A percentile compares a stretch with the other conserved stretches of the same genome.
These are phyloP conservation scores for Parasteatoda lunata DNA, from an alignment of 2,888 invertebrate genomes.

Conservation along the genomic window DNA sequence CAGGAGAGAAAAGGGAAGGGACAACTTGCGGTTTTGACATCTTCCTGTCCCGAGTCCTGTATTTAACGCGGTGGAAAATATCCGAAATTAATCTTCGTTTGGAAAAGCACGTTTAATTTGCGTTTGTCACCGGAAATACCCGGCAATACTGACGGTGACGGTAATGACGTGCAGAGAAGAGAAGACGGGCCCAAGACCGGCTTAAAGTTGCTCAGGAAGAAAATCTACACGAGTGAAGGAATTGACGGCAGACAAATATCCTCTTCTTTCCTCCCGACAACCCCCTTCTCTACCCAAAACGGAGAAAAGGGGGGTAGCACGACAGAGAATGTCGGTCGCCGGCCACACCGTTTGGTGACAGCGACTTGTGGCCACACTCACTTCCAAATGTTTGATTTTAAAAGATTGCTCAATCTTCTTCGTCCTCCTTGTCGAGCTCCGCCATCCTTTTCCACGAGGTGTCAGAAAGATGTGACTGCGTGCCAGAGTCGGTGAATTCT, in stretches of 20 bases:
- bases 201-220: conserved; percentile 63
- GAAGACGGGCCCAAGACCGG: conserved; percentile 3
- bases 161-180: conserved; percentile 50
- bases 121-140: conserved; percentile 57
- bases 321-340: conserved; percentile 12
- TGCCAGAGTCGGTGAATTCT: background rate
- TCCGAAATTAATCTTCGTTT: conserved; percentile 69
- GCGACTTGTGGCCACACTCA: background rate
- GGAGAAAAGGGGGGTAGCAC: conserved; percentile 21
- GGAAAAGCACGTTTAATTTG: conserved; percentile 65
- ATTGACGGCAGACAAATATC: conserved; percentile 65
- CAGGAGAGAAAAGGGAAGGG: conserved; percentile 9
- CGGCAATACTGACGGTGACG: conserved; percentile 59
- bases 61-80: conserved; percentile 68
- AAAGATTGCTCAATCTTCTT: conserved; percentile 44
- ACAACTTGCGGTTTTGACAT: conserved; percentile 68
- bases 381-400: conserved; percentile 38
- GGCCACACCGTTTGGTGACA: background rate
- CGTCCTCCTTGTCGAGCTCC: background rate
- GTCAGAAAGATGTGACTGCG: too few species aligned
- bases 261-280: background rate
- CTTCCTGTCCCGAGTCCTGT: conserved; percentile 70
- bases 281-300: background rate
- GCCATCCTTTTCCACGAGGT: conserved; percentile 6
- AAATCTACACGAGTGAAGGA: conserved; percentile 61